Base-by-base conservation (phyloP, 2,113 vertebrate species). In the Pelvicachromis taeniatus region DNA sequence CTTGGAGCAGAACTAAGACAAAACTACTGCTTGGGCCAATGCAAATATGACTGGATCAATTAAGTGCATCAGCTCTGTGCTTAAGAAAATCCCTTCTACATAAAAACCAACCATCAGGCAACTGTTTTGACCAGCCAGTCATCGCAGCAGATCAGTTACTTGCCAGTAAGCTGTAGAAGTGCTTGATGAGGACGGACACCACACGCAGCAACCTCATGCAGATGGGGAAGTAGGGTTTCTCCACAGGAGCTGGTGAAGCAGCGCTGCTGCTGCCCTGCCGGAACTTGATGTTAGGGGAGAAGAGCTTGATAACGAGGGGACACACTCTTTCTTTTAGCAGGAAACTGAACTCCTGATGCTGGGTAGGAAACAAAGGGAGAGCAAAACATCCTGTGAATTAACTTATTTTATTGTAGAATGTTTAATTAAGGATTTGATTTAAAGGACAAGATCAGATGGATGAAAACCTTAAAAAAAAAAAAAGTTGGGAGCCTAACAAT, bases 281-380 rank as follows among this genome's bases (percentile, higher is more conserved):
- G 94, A 99, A 99, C 93, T 99, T 99, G 94, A 99, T 99, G 96
- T 99, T 99, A 93, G 99, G 99, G 45, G 99, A 99, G 94, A 99
- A 99, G 58, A 99, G 98, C 94, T 99, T 99, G 94, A 99, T 99
- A 93, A 99, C 98, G 83, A 99, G 97, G 5, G 99, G 98, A 92
- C 98, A 99, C 14, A 99, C 99, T 0, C 99, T 96, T 91, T 99
- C 99, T 95, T 99, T 99, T 89, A 99, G 95, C 78, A 99, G 96
- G 94, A 99, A 99, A 90, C 98, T 99, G 96, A 99, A 99, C 95
- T 99, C 98, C 86, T 98, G 98, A 94, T 99, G 98, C 99, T 96
- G 95, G 83, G 54, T 14, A 88, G 77, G 55, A 87, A 87, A 88
- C 59, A 75, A 29, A 56, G 68, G 63, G 23, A 35, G 11, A 29